phyloP scores from a whole-genome alignment of 2,888 invertebrate genomes.

The Strigamia crassipes region DNA sequence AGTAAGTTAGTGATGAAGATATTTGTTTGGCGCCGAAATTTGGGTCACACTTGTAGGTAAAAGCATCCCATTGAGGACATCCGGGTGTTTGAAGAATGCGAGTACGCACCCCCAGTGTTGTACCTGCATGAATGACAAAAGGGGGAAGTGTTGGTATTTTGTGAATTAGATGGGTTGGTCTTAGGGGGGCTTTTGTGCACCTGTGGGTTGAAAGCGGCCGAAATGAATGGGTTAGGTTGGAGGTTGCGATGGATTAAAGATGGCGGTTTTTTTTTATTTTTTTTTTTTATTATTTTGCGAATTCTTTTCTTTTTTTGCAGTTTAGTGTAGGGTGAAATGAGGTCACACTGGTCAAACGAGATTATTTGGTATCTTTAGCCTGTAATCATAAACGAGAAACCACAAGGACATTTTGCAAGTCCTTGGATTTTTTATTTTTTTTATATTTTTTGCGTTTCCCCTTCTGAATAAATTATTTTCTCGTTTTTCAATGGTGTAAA shows the following conservation, averaged over 20 bases:
- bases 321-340: conserved; percentile 36
- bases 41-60: conserved; percentile 7
- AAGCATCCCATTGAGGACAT: conserved; percentile 10
- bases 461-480: background rate
- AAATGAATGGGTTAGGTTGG: background rate
- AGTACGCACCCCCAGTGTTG: conserved; percentile 6
- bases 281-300: background rate
- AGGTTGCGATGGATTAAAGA: background rate
- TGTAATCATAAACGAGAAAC: conserved; percentile 36
- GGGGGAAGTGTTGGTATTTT: conserved; percentile 14
- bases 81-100: background rate
- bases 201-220: background rate
- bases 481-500: background rate
- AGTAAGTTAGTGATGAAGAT: no score
- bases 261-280: background rate
- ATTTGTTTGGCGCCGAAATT: background rate
- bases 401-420: conserved; percentile 17
- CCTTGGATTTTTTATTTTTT: conserved; percentile 12
- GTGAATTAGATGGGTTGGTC: background rate
- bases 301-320: background rate
- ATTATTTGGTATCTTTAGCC: conserved; percentile 36
- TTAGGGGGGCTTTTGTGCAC: background rate
- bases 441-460: background rate
- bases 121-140: conserved; percentile 8
- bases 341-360: conserved; percentile 39